Conservation (phyloP, 1,140 invertebrate species). For the Macrotrachela quadricornifera region DNA sequence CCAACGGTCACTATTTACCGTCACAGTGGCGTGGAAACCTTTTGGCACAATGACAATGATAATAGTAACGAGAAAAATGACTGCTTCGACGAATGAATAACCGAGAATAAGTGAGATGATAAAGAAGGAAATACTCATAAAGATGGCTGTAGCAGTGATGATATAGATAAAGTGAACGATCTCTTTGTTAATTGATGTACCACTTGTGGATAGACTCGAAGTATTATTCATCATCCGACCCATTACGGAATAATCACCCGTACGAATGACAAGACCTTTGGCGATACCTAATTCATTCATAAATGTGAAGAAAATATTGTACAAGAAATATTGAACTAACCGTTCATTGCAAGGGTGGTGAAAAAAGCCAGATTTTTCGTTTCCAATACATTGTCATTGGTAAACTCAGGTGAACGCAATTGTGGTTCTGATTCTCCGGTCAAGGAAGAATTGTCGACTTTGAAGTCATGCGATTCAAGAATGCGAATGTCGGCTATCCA, state of each 20-base stretch:
- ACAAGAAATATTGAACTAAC: background rate
- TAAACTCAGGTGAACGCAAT: constrained; percentile 64
- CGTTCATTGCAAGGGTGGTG: constrained; percentile 87
- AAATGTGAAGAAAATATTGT: too few species aligned
- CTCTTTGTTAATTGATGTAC: constrained; percentile 31
- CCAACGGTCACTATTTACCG: background rate
- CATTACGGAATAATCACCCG: constrained; percentile 35
- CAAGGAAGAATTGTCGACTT: constrained; percentile 41
- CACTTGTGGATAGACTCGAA: constrained; percentile 28
- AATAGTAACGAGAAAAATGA: background rate
- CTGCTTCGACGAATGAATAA: constrained; percentile 1
- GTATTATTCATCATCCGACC: constrained; percentile 34
- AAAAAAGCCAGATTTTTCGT: constrained; percentile 89
- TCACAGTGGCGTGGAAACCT: background rate
- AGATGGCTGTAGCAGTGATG: constrained; percentile 29
- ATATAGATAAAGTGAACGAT: constrained; percentile 31
- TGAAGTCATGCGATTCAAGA: constrained; percentile 16
- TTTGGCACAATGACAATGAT: background rate
- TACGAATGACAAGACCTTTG: constrained; percentile 31
- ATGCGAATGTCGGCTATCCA: background rate
- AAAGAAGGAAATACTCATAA: constrained; percentile 29
- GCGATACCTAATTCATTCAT: constrained; percentile 6
- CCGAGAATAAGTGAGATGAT: constrained; percentile 22
- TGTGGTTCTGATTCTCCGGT: constrained; percentile 92
- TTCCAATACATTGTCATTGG: constrained; percentile 80